These are phyloP conservation scores for Bombylius discolor DNA, from an alignment of 2,888 invertebrate genomes.

Conservation along the genomic window DNA sequence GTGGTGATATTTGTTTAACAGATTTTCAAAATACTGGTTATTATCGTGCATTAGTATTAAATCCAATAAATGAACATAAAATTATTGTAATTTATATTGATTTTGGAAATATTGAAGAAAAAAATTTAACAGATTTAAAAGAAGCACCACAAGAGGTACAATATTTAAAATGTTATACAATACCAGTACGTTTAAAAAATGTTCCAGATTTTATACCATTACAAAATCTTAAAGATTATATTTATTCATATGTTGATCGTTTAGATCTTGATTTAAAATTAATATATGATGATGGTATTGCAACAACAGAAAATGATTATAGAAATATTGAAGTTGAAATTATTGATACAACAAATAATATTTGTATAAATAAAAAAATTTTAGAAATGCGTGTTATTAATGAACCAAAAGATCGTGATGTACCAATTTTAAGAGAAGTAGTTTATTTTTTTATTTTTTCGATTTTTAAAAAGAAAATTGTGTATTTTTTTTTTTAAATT, in stretches of 20 bases:
- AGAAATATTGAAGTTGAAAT: slow-evolving; percentile 17
- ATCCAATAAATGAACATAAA: slow-evolving; percentile 17
- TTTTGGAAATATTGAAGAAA: slow-evolving; percentile 27
- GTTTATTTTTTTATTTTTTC: slow-evolving; percentile 10
- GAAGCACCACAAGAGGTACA: slow-evolving; percentile 20
- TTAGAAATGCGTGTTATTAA: slow-evolving; percentile 18
- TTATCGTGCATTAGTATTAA: slow-evolving; percentile 27
- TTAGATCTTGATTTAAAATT: slow-evolving; percentile 21
- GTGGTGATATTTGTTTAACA: slow-evolving; percentile 25
- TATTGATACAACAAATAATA: slow-evolving; percentile 20
- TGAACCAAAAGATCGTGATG: slow-evolving; percentile 16
- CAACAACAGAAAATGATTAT: slow-evolving; percentile 9
- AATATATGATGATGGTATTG: slow-evolving; percentile 17
- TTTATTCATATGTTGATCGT: slow-evolving; percentile 20
- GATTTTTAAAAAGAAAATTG: not conserved
- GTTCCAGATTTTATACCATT: slow-evolving; percentile 24
- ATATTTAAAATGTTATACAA: slow-evolving; percentile 21
- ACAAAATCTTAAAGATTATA: slow-evolving; percentile 21
- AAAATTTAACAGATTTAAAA: slow-evolving; percentile 20
- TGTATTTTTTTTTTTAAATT: not conserved
- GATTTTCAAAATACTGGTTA: slow-evolving; percentile 17
- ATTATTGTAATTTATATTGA: slow-evolving; percentile 28
- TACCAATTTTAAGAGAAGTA: slow-evolving; percentile 21
- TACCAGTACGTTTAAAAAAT: slow-evolving; percentile 25
- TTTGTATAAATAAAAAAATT: slow-evolving; percentile 25